Conservation (phyloP, 1,140 invertebrate species). For the Chironomus tepperi region DNA sequence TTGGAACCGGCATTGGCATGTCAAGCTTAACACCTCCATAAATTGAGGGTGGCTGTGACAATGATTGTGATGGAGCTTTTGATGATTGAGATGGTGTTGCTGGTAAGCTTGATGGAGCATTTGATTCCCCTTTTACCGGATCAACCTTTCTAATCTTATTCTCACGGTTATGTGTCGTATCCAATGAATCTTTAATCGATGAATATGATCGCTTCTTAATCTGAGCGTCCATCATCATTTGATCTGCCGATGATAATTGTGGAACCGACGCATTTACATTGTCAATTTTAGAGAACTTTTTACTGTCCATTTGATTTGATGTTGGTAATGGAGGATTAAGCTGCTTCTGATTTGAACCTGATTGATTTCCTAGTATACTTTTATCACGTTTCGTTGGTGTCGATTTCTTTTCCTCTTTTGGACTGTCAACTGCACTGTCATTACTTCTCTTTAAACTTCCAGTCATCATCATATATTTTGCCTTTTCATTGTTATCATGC, state of each 20-base stretch:
- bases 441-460: not conserved
- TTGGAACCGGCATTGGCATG: not conserved
- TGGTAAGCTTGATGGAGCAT: not conserved
- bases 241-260: not conserved
- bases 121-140: not conserved
- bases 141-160: not conserved
- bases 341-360: not conserved
- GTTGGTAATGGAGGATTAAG: not conserved
- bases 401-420: not conserved
- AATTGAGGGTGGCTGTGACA: not conserved
- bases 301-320: not conserved
- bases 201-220: conserved; percentile 1
- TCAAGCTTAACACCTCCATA: not conserved
- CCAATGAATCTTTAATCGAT: not conserved
- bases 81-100: not conserved
- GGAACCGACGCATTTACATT: not conserved
- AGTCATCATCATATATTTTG: conserved; percentile 18
- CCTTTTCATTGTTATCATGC: not conserved
- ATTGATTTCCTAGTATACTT: not conserved
- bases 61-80: not conserved
- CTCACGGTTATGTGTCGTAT: not conserved
- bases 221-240: not conserved
- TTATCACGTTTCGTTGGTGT: not conserved
- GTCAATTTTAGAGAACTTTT: not conserved
- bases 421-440: not conserved